Conservation (phyloP, 2,888 invertebrate species). For the Standfussiana lucernea region DNA sequence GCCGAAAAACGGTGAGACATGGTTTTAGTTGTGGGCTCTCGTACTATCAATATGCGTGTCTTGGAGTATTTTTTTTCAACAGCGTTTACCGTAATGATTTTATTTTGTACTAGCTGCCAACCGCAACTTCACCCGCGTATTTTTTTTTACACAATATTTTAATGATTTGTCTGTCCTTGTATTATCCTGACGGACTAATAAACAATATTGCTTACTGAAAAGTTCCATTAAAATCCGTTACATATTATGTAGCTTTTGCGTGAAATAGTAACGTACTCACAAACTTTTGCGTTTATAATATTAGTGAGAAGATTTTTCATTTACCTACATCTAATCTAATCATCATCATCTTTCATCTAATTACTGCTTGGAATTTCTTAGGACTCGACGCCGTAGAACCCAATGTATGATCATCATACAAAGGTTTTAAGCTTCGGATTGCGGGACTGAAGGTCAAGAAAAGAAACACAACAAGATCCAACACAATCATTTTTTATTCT, state of each 20-base stretch:
- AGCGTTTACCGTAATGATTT: not conserved
- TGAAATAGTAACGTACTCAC: not conserved
- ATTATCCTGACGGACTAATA: not conserved
- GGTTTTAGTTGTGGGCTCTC: not conserved
- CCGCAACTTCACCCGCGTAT: not conserved
- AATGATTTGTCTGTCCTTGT: fast-evolving
- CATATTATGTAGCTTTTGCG: not conserved
- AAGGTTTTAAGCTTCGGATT: not conserved
- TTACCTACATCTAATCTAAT: too few relatives aligned
- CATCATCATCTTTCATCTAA: too few relatives aligned
- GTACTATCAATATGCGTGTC: not conserved
- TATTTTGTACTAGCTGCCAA: not conserved
- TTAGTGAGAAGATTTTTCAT: not conserved
- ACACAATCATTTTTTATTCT: conserved; percentile 55
- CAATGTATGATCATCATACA: not conserved
- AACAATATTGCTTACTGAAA: too few relatives aligned
- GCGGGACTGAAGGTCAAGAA: not conserved
- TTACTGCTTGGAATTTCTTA: not conserved
- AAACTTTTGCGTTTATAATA: not conserved
- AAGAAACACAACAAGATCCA: conserved; percentile 8
- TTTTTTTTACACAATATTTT: not conserved
- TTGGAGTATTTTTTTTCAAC: not conserved
- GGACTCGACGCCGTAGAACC: not conserved
- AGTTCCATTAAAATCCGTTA: not conserved
- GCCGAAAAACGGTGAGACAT: not conserved